Evolutionary conservation across 53 echinoderm and acorn worm species (phyloP).

Genomic region (Henricia sp.): DNA sequence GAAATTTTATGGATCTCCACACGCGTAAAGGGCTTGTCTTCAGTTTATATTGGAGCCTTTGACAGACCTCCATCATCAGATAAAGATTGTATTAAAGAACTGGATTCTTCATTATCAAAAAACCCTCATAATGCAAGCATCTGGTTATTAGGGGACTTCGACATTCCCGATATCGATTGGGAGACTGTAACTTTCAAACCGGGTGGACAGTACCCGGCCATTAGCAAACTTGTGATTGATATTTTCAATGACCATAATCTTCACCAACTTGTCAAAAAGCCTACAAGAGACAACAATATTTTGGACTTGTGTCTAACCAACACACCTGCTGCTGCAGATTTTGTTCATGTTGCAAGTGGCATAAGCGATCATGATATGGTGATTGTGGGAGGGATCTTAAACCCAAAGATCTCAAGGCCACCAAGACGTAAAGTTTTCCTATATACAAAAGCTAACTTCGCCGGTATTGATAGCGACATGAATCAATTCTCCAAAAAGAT

Average conservation of each 20-base stretch:
- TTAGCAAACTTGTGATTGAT: neutral
- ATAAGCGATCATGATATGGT: too few relatives aligned
- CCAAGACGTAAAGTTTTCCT: too few relatives aligned
- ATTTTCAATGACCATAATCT: neutral
- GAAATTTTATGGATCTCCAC: slow-evolving; percentile 23
- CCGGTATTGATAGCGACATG: too few relatives aligned
- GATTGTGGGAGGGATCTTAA: too few relatives aligned
- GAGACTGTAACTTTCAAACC: neutral
- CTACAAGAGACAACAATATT: too few relatives aligned
- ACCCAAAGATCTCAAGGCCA: too few relatives aligned
- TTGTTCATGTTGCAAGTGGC: too few relatives aligned
- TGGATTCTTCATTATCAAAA: slow-evolving; percentile 21
- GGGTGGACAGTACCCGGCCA: neutral
- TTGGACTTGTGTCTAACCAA: too few relatives aligned
- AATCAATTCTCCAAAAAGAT: too few relatives aligned
- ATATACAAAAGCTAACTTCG: too few relatives aligned
- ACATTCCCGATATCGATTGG: neutral
- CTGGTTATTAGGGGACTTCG: neutral
- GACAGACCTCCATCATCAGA: neutral
- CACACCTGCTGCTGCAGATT: too few relatives aligned
- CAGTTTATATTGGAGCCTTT: slow-evolving; percentile 35
- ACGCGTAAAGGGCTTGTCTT: neutral
- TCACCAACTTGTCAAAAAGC: neutral
- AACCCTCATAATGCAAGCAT: neutral
- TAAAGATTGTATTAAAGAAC: slow-evolving; percentile 11